phyloP scores from a whole-genome alignment of 2,113 vertebrate species.

The Podarcis cretensis region DNA sequence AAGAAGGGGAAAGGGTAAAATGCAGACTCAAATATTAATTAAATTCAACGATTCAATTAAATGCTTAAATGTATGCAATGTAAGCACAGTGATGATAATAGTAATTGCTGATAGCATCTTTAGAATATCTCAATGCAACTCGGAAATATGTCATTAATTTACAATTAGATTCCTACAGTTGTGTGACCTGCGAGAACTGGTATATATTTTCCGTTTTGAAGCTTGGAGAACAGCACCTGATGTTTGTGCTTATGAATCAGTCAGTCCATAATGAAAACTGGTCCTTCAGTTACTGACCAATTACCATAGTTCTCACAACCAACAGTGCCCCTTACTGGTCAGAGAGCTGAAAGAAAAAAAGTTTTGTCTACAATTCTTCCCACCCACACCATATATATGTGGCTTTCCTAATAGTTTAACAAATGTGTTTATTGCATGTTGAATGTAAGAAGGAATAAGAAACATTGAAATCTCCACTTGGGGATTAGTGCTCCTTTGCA shows the following conservation, averaged over 20 bases:
- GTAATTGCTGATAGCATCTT: no score
- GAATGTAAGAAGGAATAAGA: background rate
- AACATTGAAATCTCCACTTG: background rate
- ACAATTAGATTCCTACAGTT: background rate
- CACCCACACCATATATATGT: background rate
- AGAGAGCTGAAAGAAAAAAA: background rate
- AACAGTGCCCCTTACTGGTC: conserved; percentile 72
- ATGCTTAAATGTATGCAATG: no score
- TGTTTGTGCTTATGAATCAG: background rate
- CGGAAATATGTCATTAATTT: background rate
- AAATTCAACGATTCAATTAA: background rate
- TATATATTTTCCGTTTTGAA: background rate
- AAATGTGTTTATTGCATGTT: background rate
- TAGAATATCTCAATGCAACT: background rate
- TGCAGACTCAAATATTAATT: background rate
- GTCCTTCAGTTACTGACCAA: background rate
- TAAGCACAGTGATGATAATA: no score
- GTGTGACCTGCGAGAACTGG: background rate
- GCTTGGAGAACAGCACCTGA: background rate
- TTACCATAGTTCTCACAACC: conserved; percentile 31
- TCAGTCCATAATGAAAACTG: background rate
- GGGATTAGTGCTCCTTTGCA: background rate
- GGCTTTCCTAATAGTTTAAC: background rate
- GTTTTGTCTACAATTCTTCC: background rate
- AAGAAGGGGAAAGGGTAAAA: background rate